Base-by-base conservation (phyloP, 1,140 invertebrate genomes). In the Temnothorax curvispinosus region DNA sequence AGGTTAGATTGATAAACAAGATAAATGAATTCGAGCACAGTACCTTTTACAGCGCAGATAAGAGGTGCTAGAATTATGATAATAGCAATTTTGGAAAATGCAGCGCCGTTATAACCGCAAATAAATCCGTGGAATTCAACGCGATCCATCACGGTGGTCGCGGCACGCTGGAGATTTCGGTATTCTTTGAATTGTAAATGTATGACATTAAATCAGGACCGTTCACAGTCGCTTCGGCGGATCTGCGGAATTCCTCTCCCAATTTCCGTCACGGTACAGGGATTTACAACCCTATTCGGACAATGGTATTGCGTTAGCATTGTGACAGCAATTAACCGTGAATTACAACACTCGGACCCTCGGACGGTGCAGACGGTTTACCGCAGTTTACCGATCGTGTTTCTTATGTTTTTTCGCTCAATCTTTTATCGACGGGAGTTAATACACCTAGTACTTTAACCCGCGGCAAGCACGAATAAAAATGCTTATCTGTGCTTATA, bases 121-220 rank as follows among this genome's bases (percentile, higher is more conserved):
- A 78, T 52, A 38, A 65, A 65, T 78, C 62, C 21, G 6, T 50
- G 41, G 15, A 13, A 50, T 58, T 62, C 41, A 18, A 67, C 0
- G 15, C 15, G 35, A 11, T 58, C 13, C 1, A 32, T 44, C 21
- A 32, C 41, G 21, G n/a, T 21, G 1, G 3, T 32, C 32, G 13
- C 32, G 13, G 58, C 47, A 21, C 9, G 3, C 3, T 4, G 18
- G 11, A 64, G 54, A 21, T 74, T 74, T 50, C 21, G 32, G 18
- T 35, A 21, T 15, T 3, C n/a, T 72, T 52, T 52, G 32, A 84
- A 56, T 85, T 74, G 47, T 64, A 44, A 87, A 72, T 64, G 6
- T 3, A 32, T 27, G 62, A 74, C 54, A 27, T 41, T 54, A 32
- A 50, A 38, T 85, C 50, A 4, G 9, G 1, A 2, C 4, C 54